Evolutionary conservation across 2,888 invertebrate genomes (phyloP).

Genomic region (Drosophila neonasuta): DNA sequence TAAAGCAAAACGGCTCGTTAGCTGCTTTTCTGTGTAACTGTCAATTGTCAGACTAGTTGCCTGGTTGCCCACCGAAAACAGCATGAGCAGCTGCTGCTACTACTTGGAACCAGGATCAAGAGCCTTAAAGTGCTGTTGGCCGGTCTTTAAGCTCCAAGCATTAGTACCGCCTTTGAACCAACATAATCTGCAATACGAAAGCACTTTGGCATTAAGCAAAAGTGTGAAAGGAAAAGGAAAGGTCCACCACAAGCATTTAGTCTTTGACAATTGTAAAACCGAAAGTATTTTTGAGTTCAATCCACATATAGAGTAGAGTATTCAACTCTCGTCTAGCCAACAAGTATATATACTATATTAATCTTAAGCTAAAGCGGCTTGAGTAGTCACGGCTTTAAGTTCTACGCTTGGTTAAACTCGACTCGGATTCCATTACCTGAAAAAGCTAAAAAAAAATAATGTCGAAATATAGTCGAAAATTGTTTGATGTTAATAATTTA

Average conservation of each 20-base stretch:
- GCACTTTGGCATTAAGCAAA: background rate
- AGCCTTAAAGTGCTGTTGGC: slow-evolving; percentile 26
- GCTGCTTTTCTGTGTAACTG: slow-evolving; percentile 51
- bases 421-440: slow-evolving; percentile 56
- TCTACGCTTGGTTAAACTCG: slow-evolving; percentile 47
- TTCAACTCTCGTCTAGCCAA: background rate
- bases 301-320: slow-evolving; percentile 2
- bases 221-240: background rate
- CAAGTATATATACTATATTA: background rate
- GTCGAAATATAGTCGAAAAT: slow-evolving; percentile 22
- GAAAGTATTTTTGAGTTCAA: background rate
- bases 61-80: slow-evolving; percentile 15
- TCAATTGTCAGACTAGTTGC: slow-evolving; percentile 50
- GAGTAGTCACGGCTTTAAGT: slow-evolving; percentile 8
- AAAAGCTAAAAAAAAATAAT: slow-evolving; percentile 18
- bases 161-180: slow-evolving; percentile 30
- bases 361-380: slow-evolving; percentile 12
- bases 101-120: slow-evolving; percentile 11
- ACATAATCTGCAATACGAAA: slow-evolving; percentile 2
- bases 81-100: slow-evolving; percentile 1
- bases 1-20: slow-evolving; percentile 29
- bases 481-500: slow-evolving; percentile 64
- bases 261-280: background rate
- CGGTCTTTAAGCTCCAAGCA: slow-evolving; percentile 22
- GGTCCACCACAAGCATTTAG: background rate